Conservation (phyloP, 2,888 invertebrate species). For the Philhelius pedissequus region DNA sequence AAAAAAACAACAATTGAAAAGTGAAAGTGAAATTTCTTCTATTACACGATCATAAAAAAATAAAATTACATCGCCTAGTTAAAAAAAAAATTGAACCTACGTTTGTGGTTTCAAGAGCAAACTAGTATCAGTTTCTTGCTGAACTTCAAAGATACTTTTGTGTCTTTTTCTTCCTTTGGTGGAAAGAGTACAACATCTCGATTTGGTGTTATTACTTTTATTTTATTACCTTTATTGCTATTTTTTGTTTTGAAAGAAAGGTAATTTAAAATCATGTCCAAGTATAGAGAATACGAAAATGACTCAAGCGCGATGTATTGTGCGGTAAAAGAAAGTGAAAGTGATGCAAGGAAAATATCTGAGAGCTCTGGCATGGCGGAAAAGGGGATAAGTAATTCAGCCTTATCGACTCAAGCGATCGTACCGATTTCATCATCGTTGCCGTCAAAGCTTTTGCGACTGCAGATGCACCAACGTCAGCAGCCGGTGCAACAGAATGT, state of each 20-base stretch:
- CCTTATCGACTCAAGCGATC: conserved; percentile 70
- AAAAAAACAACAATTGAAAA: conserved; percentile 61
- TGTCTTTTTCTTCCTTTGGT: background rate
- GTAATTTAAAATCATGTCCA: conserved; percentile 37
- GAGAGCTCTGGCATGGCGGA: background rate
- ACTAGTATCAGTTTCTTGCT: conserved; percentile 51
- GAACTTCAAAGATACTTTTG: conserved; percentile 65
- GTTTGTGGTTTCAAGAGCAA: conserved; percentile 64
- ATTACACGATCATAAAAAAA: conserved; percentile 38
- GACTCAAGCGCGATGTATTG: conserved; percentile 48
- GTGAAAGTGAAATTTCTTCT: conserved; percentile 68
- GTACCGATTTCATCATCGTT: conserved; percentile 77
- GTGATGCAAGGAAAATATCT: conserved; percentile 17
- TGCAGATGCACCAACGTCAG: conserved; percentile 71
- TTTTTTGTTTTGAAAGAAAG: conserved; percentile 8
- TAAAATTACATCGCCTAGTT: conserved; percentile 15
- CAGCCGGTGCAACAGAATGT: conserved; percentile 58
- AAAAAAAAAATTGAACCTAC: conserved; percentile 17
- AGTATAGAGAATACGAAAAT: conserved; percentile 55
- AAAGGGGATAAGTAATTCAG: background rate
- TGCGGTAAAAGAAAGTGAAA: conserved; percentile 64
- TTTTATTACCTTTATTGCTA: background rate
- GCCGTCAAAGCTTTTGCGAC: conserved; percentile 75
- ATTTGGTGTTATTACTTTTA: background rate
- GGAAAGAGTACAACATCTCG: conserved; percentile 25